Conservation (phyloP, 1,140 invertebrate genomes). For the Drosophila lacteicornis region DNA sequence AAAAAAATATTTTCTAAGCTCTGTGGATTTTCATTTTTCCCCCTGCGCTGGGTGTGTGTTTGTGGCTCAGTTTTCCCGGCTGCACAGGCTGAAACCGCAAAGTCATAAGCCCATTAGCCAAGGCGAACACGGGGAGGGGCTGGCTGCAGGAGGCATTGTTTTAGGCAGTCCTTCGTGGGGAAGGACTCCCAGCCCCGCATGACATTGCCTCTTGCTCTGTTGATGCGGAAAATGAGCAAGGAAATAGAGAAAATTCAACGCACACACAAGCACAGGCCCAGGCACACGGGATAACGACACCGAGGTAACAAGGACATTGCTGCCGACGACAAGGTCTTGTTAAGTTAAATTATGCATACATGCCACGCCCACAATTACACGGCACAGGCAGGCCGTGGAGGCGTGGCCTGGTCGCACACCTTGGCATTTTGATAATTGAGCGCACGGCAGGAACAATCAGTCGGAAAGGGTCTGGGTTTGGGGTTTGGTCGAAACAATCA, state of each 20-base stretch:
- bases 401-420: conserved; percentile 43
- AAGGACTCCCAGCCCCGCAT: conserved; percentile 26
- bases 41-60: conserved; percentile 4
- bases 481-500: conserved; percentile 19
- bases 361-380: conserved; percentile 49
- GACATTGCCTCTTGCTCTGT: conserved; percentile 71
- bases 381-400: conserved; percentile 8
- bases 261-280: conserved; percentile 20
- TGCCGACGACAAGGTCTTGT: conserved; percentile 71
- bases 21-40: conserved; percentile 37
- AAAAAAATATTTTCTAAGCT: conserved; percentile 50
- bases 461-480: background rate
- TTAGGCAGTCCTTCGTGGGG: conserved; percentile 52
- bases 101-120: conserved; percentile 80
- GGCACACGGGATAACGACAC: conserved; percentile 41
- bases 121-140: background rate
- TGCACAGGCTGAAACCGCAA: conserved; percentile 65
- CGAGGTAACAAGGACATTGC: conserved; percentile 57
- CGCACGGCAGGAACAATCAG: conserved; percentile 24
- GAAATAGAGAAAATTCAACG: conserved; percentile 59
- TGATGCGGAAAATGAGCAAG: conserved; percentile 80
- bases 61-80: conserved; percentile 35
- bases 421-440: conserved; percentile 53
- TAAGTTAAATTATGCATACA: conserved; percentile 82
- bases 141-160: conserved; percentile 46